phyloP scores from a whole-genome alignment of 1,140 invertebrate genomes.

The Tribolium madens region DNA sequence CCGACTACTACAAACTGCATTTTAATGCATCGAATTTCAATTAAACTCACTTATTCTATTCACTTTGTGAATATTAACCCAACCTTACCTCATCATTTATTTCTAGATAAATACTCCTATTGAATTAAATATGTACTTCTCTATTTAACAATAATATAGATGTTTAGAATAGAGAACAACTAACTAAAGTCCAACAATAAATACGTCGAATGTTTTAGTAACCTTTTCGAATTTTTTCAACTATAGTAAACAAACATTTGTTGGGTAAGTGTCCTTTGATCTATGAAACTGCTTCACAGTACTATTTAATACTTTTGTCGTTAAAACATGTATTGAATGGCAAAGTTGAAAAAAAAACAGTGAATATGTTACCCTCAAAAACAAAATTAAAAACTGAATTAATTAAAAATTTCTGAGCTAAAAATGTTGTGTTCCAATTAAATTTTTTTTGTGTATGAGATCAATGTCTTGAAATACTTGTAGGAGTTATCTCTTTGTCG shows the following conservation, averaged over 20 bases:
- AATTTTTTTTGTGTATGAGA: background rate
- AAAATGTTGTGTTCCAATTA: background rate
- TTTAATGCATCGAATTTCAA: background rate
- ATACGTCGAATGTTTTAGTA: background rate
- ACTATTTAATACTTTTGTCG: slow-evolving; percentile 6
- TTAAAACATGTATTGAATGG: slow-evolving; percentile 1
- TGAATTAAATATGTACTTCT: no score
- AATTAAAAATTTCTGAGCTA: background rate
- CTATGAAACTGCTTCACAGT: slow-evolving; percentile 1
- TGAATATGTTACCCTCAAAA: slow-evolving; percentile 5
- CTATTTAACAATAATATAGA: no score
- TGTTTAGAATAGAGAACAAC: no score
- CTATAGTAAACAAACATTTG: background rate
- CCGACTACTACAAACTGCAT: background rate
- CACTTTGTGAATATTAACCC: background rate
- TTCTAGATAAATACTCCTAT: background rate
- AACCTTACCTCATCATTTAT: background rate
- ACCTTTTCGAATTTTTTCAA: background rate
- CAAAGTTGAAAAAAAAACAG: background rate
- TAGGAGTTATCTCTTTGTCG: background rate
- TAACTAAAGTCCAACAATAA: background rate
- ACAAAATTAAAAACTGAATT: slow-evolving; percentile 5
- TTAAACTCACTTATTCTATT: background rate
- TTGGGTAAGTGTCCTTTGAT: slow-evolving; percentile 8
- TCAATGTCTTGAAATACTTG: background rate